A percentile compares a stretch with the other conserved stretches of the same genome.
phyloP scores from a whole-genome alignment of 1,140 invertebrate genomes.

The Drosophila athabasca region DNA sequence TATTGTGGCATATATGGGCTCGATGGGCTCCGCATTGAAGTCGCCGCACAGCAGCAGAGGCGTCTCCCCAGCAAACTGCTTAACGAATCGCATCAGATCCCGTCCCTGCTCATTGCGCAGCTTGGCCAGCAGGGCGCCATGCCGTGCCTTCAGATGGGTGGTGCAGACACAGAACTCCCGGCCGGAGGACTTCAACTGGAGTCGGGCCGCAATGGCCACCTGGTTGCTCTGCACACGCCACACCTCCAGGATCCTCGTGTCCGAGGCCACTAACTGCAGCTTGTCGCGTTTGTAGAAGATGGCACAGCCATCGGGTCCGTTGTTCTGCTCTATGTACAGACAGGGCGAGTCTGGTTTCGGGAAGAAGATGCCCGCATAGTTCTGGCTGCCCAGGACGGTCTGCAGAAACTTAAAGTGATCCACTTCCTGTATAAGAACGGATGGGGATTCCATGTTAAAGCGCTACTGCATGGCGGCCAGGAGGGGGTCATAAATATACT shows the following conservation, averaged over 20 bases:
- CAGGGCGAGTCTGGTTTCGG: slow-evolving; percentile 93
- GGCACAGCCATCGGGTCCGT: slow-evolving; percentile 92
- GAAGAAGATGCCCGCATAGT: slow-evolving; percentile 89
- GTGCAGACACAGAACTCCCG: slow-evolving; percentile 88
- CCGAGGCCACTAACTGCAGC: slow-evolving; percentile 86
- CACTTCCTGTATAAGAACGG: slow-evolving; percentile 86
- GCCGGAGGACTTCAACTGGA: slow-evolving; percentile 85
- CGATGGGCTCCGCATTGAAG: slow-evolving; percentile 91
- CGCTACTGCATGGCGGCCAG: slow-evolving; percentile 29
- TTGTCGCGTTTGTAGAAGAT: slow-evolving; percentile 88
- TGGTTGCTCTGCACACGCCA: slow-evolving; percentile 90
- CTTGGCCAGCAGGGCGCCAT: slow-evolving; percentile 87
- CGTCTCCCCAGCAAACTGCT: slow-evolving; percentile 84
- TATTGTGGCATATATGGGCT: slow-evolving; percentile 89
- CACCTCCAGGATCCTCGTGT: slow-evolving; percentile 88
- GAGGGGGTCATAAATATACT: slow-evolving; percentile 76
- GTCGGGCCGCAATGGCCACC: slow-evolving; percentile 87
- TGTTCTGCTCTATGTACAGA: slow-evolving; percentile 89
- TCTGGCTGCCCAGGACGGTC: slow-evolving; percentile 86
- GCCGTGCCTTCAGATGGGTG: slow-evolving; percentile 91
- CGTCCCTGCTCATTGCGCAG: slow-evolving; percentile 90
- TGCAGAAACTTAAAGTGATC: slow-evolving; percentile 90
- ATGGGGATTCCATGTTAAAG: slow-evolving; percentile 54
- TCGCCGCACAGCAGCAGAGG: slow-evolving; percentile 90
- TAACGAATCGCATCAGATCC: slow-evolving; percentile 87